Conservation (phyloP, 2,113 vertebrate species). For the Polypterus senegalus region DNA sequence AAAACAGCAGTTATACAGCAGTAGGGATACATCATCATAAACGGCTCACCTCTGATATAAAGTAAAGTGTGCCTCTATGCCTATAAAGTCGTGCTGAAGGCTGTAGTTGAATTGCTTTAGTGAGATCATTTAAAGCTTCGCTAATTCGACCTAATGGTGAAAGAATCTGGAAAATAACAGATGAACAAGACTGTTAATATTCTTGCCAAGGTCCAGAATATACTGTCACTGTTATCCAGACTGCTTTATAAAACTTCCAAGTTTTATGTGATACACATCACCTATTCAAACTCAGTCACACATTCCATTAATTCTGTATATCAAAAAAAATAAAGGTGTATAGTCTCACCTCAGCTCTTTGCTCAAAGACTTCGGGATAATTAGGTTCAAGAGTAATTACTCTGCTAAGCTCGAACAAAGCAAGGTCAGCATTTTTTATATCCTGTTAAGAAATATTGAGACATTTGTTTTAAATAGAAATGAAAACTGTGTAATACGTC, state of each 20-base stretch:
- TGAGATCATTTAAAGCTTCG: constrained; percentile 83
- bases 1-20: neutral
- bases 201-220: too few relatives aligned
- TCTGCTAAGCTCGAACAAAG: constrained; percentile 81
- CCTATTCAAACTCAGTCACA: neutral
- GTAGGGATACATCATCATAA: neutral
- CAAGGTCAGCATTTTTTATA: constrained; percentile 88
- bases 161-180: constrained; percentile 59
- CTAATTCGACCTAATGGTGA: constrained; percentile 85
- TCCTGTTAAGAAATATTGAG: constrained; percentile 48
- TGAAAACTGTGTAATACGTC: too few relatives aligned
- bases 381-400: constrained; percentile 81
- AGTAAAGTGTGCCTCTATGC: constrained; percentile 84
- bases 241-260: too few relatives aligned
- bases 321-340: neutral
- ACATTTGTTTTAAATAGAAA: too few relatives aligned
- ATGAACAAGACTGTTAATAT: too few relatives aligned
- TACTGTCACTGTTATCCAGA: too few relatives aligned
- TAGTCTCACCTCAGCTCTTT: constrained; percentile 78
- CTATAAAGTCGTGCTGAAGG: constrained; percentile 85
- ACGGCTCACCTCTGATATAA: constrained; percentile 83
- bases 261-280: too few relatives aligned
- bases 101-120: constrained; percentile 86
- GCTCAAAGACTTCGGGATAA: constrained; percentile 86
- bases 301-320: neutral